Conservation (phyloP, 2,888 invertebrate species). For the Selenia dentaria region DNA sequence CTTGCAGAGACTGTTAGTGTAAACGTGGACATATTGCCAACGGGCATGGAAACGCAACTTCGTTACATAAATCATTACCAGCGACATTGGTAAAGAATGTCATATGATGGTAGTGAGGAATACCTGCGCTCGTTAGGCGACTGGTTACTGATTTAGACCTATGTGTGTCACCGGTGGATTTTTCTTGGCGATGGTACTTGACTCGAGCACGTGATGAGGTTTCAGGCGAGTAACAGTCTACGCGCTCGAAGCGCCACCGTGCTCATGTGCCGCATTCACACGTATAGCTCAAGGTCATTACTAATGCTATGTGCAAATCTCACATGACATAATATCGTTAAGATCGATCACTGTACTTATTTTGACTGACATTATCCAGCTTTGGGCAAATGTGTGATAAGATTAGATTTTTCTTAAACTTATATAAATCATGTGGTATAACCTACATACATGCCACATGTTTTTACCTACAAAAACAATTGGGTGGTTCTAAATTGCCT, state of each 20-base stretch:
- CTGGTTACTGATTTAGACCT: background rate
- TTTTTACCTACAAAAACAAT: no score
- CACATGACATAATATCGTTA: background rate
- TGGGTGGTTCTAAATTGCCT: no score
- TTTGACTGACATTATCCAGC: background rate
- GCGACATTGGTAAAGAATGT: constrained; percentile 13
- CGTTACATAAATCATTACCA: constrained; percentile 21
- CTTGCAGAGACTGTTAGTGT: background rate
- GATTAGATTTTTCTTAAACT: no score
- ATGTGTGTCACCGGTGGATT: background rate
- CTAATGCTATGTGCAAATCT: constrained; percentile 34
- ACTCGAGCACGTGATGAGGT: background rate
- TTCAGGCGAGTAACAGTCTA: constrained; percentile 1
- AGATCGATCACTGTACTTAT: constrained; percentile 1
- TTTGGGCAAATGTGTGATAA: no score
- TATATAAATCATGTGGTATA: no score
- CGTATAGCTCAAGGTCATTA: constrained; percentile 42
- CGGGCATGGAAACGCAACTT: constrained; percentile 22
- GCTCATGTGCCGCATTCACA: no score
- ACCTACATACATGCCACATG: no score
- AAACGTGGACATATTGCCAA: constrained; percentile 10
- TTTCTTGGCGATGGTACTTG: background rate
- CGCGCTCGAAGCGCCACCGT: background rate
- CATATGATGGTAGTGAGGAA: constrained; percentile 7
- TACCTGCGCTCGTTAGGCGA: background rate